A percentile compares a stretch with the other conserved stretches of the same genome.
Conservation (phyloP, 2,797 vertebrate species). For the Karalla daura region DNA sequence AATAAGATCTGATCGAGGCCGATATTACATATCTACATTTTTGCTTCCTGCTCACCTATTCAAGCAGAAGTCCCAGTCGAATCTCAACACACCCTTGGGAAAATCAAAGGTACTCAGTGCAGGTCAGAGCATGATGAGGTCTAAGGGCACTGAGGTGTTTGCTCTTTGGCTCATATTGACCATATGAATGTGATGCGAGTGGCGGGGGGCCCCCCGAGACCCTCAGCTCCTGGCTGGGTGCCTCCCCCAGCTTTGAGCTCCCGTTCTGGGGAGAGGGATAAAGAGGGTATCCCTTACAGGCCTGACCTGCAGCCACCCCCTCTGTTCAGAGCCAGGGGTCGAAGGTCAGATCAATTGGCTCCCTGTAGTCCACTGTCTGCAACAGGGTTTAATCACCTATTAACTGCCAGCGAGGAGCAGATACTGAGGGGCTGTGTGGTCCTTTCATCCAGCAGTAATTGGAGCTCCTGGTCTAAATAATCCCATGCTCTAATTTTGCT, state of each 20-base stretch:
- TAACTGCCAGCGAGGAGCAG: constrained; percentile 79
- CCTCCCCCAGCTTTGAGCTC: constrained; percentile 92
- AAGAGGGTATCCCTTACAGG: constrained; percentile 99
- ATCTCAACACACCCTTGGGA: constrained; percentile 50
- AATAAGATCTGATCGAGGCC: constrained; percentile 1
- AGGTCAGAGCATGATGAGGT: constrained; percentile 62
- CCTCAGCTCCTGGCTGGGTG: constrained; percentile 88
- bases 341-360: constrained; percentile 94
- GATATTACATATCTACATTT: constrained; percentile 1
- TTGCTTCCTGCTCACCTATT: constrained; percentile 17
- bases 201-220: constrained; percentile 82
- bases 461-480: constrained; percentile 24
- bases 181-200: constrained; percentile 84
- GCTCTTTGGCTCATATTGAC: constrained; percentile 89
- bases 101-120: constrained; percentile 55
- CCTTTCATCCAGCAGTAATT: constrained; percentile 47
- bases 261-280: constrained; percentile 92
- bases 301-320: constrained; percentile 93
- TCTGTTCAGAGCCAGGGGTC: constrained; percentile 85
- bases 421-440: constrained; percentile 15
- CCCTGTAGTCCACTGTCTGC: constrained; percentile 90
- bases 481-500: background rate
- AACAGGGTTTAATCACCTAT: constrained; percentile 95
- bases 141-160: constrained; percentile 81
- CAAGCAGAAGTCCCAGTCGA: background rate